phyloP scores from a whole-genome alignment of 2,797 vertebrate species.

The Sciurus vulgaris region DNA sequence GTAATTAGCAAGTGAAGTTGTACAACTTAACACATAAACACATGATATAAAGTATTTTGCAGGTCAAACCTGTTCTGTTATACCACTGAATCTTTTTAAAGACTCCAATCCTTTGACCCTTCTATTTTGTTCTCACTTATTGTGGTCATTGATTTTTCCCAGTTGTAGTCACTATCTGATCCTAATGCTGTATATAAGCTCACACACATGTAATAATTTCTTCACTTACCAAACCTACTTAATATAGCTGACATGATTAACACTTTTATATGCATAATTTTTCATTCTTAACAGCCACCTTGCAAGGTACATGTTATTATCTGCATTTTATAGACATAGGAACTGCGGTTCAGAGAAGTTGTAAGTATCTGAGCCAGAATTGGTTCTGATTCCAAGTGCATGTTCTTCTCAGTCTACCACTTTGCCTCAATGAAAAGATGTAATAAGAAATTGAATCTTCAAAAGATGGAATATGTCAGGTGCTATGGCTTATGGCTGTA shows the following conservation, averaged over 20 bases:
- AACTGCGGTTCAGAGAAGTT: not conserved
- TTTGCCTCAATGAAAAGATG: not conserved
- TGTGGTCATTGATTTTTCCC: not conserved
- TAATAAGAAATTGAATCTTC: not conserved
- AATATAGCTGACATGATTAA: not conserved
- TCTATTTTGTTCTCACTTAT: conserved; percentile 21
- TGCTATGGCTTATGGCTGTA: too few species aligned
- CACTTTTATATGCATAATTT: not conserved
- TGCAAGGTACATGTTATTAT: not conserved
- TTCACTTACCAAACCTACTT: not conserved
- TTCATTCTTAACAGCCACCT: conserved; percentile 34
- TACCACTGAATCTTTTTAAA: not conserved
- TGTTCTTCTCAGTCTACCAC: not conserved
- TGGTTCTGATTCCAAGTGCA: not conserved
- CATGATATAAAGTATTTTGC: not conserved
- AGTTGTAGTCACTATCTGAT: not conserved
- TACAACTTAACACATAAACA: not conserved
- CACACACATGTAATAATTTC: not conserved
- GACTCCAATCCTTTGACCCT: not conserved
- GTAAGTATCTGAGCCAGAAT: not conserved
- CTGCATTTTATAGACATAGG: not conserved
- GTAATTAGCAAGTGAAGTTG: not conserved
- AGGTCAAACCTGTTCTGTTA: not conserved
- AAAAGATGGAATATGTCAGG: not conserved
- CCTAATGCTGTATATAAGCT: not conserved